Percentiles rank a stretch among this genome's conserved stretches.
These are phyloP conservation scores for Prosopocoilus inquinatus DNA, from an alignment of 2,888 invertebrate genomes.

Conservation along the genomic window DNA sequence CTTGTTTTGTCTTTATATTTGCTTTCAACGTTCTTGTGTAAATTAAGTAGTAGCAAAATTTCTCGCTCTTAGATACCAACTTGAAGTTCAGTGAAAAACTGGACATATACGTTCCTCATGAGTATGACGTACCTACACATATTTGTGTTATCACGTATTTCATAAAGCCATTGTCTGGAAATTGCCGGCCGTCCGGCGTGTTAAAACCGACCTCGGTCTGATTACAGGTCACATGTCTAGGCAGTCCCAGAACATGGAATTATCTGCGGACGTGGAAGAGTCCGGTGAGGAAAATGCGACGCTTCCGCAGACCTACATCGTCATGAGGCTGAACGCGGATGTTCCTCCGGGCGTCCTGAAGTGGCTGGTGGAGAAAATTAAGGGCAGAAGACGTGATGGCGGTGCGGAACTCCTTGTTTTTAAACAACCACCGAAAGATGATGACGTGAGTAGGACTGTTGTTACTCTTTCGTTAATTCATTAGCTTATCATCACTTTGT, in stretches of 20 bases:
- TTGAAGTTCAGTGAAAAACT: too few species aligned
- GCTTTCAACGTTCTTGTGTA: too few species aligned
- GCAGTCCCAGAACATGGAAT: constrained; percentile 21
- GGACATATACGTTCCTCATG: too few species aligned
- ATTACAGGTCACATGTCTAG: constrained; percentile 38
- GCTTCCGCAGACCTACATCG: constrained; percentile 53
- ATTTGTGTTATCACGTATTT: too few species aligned
- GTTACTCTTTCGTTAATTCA: not conserved
- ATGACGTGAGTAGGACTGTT: constrained; percentile 24
- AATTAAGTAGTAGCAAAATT: too few species aligned
- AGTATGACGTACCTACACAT: too few species aligned
- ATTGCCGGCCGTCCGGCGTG: not conserved
- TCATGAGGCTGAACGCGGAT: constrained; percentile 51
- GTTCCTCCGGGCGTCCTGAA: constrained; percentile 52
- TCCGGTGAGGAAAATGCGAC: constrained; percentile 34
- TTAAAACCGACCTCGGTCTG: not conserved
- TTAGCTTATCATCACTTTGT: too few species aligned
- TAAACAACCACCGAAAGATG: constrained; percentile 47
- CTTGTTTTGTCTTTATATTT: too few species aligned
- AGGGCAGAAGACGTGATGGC: constrained; percentile 54
- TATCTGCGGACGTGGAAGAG: constrained; percentile 24
- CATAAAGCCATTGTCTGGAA: too few species aligned
- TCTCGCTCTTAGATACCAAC: too few species aligned
- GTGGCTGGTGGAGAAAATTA: constrained; percentile 57
- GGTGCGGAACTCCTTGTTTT: constrained; percentile 58